These are phyloP conservation scores for Tachina fera DNA, from an alignment of 2,888 invertebrate species.

Conservation along the genomic window DNA sequence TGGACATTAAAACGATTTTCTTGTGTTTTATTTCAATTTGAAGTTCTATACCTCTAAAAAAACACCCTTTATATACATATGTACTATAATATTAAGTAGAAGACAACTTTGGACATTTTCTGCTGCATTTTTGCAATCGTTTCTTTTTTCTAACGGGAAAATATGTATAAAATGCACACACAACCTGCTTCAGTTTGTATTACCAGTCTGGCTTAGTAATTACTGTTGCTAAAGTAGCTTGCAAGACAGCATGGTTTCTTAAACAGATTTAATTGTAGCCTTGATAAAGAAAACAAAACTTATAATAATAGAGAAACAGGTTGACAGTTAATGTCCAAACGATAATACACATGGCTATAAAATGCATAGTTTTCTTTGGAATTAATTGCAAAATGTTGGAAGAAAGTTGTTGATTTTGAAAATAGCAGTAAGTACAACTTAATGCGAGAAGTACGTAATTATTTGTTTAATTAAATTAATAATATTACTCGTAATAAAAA, in stretches of 20 bases:
- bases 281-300: conserved; percentile 26
- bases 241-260: conserved; percentile 22
- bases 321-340: conserved; percentile 43
- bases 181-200: conserved; percentile 13
- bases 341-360: background rate
- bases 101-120: conserved; percentile 22
- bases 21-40: too few species aligned
- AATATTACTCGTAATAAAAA: conserved; percentile 11
- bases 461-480: conserved; percentile 28
- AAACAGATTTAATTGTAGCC: conserved; percentile 47
- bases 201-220: conserved; percentile 47
- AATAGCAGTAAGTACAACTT: conserved; percentile 34
- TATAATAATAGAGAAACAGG: conserved; percentile 31
- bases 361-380: conserved; percentile 13
- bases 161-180: conserved; percentile 26
- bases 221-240: conserved; percentile 32
- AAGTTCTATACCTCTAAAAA: too few species aligned
- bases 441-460: conserved; percentile 23
- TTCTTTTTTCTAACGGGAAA: background rate
- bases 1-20: too few species aligned
- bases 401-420: conserved; percentile 56
- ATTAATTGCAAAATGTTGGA: conserved; percentile 33
- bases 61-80: too few species aligned
- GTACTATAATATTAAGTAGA: conserved; percentile 22
- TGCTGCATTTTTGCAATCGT: conserved; percentile 1